These are phyloP conservation scores for Streptopelia turtur DNA, from an alignment of 2,797 vertebrate species.

Conservation along the genomic window DNA sequence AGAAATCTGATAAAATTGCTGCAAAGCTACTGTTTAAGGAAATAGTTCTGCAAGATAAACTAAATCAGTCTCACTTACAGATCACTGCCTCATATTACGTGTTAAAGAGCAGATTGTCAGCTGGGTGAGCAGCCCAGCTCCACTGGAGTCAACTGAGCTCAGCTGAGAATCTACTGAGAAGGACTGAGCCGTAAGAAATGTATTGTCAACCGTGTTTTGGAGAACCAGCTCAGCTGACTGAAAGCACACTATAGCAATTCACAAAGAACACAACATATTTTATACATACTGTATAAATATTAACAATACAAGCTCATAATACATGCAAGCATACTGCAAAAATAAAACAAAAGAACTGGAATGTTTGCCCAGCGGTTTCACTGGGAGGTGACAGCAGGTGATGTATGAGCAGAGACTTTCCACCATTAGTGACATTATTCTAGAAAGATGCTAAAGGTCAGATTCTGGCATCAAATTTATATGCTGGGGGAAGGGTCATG, in stretches of 20 bases:
- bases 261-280: neutral
- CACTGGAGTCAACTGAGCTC: neutral
- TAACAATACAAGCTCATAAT: neutral
- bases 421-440: neutral
- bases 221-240: neutral
- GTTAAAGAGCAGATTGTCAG: neutral
- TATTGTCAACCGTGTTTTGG: neutral
- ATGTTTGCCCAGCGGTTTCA: neutral
- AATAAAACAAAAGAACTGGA: neutral
- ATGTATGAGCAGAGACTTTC: neutral
- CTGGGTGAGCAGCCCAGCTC: neutral
- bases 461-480: neutral
- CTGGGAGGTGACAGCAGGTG: neutral
- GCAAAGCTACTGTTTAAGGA: neutral
- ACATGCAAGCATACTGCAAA: neutral
- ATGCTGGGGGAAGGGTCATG: neutral
- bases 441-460: neutral
- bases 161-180: neutral
- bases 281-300: neutral
- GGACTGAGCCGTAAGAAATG: neutral
- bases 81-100: neutral
- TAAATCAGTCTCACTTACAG: neutral
- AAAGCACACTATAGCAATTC: neutral
- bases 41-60: neutral
- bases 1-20: neutral